Evolutionary conservation across 2,888 invertebrate species (phyloP).

Genomic region (Odontothrips loti): DNA sequence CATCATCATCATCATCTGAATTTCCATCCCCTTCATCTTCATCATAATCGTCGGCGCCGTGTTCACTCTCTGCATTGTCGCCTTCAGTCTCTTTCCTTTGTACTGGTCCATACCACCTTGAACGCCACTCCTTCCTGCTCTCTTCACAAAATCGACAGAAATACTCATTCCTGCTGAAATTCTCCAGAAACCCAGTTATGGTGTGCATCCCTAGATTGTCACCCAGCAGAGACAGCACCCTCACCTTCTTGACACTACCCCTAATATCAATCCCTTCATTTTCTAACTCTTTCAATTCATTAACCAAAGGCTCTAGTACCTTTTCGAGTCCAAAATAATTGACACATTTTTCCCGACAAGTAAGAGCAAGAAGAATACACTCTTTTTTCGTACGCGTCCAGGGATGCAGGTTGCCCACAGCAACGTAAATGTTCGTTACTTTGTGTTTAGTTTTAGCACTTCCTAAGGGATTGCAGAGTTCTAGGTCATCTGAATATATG

Average conservation of each 20-base stretch:
- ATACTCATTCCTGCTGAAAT: conserved; percentile 33
- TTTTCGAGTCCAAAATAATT: neutral
- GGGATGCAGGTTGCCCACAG: neutral
- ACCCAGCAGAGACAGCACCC: conserved; percentile 32
- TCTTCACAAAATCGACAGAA: conserved; percentile 34
- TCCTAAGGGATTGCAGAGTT: neutral
- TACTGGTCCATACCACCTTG: neutral
- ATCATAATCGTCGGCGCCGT: too few relatives aligned
- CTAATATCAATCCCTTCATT: neutral
- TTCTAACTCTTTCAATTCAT: neutral
- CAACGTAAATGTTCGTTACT: neutral
- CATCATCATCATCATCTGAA: too few relatives aligned
- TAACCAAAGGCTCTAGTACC: neutral
- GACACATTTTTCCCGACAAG: neutral
- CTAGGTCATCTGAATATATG: neutral
- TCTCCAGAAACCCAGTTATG: conserved; percentile 33
- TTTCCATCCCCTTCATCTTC: too few relatives aligned
- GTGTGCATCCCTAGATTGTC: conserved; percentile 33
- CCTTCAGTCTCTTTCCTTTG: neutral
- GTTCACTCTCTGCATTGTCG: too few relatives aligned
- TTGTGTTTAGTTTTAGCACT: neutral
- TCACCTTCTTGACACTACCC: neutral
- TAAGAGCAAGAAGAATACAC: neutral
- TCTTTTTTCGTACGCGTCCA: neutral
- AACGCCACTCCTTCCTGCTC: conserved; percentile 27